Evolutionary conservation across 2,888 invertebrate genomes (phyloP), one percentile per base, ranked within the genome.

Genomic region (Stenoptilia bipunctidactyla): DNA sequence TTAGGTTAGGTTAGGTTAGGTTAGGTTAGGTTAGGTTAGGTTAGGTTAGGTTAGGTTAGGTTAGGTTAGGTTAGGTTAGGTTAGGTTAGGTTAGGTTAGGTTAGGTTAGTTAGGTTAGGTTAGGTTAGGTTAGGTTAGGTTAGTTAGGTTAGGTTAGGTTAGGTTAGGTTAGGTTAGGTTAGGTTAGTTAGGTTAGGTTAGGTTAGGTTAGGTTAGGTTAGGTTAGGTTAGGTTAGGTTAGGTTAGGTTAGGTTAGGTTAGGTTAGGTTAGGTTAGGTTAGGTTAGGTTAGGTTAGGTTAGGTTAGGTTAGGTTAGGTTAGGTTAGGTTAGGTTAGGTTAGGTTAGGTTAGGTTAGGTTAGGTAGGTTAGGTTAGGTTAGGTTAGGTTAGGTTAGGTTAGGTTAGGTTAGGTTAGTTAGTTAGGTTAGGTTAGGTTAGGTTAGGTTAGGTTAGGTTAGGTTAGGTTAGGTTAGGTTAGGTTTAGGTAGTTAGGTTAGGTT

Each of bases 281-380:
- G 48, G 50, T 48, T 50, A 48, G 48, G 50, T 47, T 50, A 48
- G 47, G 50, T 48, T 50, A 47, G 48, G 50, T 48, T 50, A 48
- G 48, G 50, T 48, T 50, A 48, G 50, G 50, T 50, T 50, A 50
- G 49, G 51, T 49, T 51, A 47, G 49, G 51, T 49, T 51, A 49
- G 49, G 51, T 49, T 51, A 49, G 47, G 51, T 49, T 51, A 49
- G 49, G 49, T 49, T 51, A 47, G 48, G 25, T 25, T 25, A 25
- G 25, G 25, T 25, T 25, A 25, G 25, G 25, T 25, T 25, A 25
- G 25, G n/a, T n/a, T n/a, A n/a, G n/a, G n/a, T n/a, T n/a, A n/a
- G n/a, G n/a, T n/a, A n/a, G n/a, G n/a, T n/a, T 5, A 6, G 25
- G 25, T 25, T 25, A 25, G 25, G 25, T 25, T 25, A 25, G 25